Base-by-base conservation (phyloP, 2,113 vertebrate genomes). In the Amazona guildingii region DNA sequence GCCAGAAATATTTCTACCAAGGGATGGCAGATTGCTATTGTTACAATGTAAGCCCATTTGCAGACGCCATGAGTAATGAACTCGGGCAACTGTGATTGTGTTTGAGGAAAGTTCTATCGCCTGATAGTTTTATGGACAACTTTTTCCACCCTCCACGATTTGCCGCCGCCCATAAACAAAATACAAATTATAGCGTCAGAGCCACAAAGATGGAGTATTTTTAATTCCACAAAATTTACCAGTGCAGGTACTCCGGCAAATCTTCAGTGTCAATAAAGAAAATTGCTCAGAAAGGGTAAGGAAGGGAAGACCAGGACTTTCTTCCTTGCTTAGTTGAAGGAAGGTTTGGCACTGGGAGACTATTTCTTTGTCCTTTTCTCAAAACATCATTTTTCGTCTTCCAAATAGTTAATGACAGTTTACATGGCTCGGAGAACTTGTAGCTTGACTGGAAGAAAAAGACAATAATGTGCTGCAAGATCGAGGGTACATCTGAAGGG, bases 401-500 rank as follows among this genome's bases (percentile, higher is more conserved):
- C 27, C 37, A 63, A 35, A 41, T 23, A 70, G 25, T 21, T 46
- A 70, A 4, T 48, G 37, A 18, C 35, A 75, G 23, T 52, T 88
- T 67, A 59, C 20, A 35, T 0, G 0, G 21, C 75, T 72, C 7
- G 1, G 37, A 75, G n/a, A 83, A 79, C 37, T 88, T 31, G 2
- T 67, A 63, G 57, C 90, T 90, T 35, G 52, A 19, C 2, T 57
- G 66, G 14, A 29, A 91, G 28, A 52, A 90, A 61, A 83, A 64
- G 37, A 75, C 11, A 52, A 66, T 59, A 69, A 84, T 75, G 24
- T 78, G 41, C 18, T 67, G 13, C 75, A 82, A 63, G 44, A 44
- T 51, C 1, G 1, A 90, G 4, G 8, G 16, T 55, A 16, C 2
- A 0, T 84, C 37, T 74, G 35, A 84, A 61, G 16, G 6, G 48